Evolutionary conservation across 2,113 vertebrate species (phyloP), one percentile per base, ranked within the genome.

Genomic region (Columba janthina): DNA sequence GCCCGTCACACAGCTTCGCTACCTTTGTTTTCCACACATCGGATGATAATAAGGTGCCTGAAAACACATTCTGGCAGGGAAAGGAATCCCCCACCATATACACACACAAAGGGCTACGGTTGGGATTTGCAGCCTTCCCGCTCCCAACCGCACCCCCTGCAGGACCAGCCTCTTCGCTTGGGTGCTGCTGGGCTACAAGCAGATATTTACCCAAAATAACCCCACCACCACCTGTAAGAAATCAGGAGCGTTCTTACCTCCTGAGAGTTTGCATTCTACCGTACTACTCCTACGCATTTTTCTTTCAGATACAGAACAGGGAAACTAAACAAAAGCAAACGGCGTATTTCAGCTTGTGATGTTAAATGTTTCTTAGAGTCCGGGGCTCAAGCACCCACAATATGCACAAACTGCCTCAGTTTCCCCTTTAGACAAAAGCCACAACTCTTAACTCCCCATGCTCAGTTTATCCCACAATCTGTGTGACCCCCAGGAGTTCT

Each of bases 401-500:
- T 1, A 40, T 0, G 28, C 88, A 79, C n/a, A 65, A 44, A 29
- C 38, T 21, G 77, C 92, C 53, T 85, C 10, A 32, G 40, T 24
- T 56, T 80, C 67, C 85, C 60, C 58, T 66, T 66, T 15, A 51
- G 85, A 91, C 42, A 72, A 66, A 67, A 80, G 53, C 50, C 74
- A 42, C 85, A 73, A 12, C 24, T 69, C 60, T 50, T 11, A 84
- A 57, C 70, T 54, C 67, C 64, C 36, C 21, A 4, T 46, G 81
- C 54, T 77, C 54, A 26, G 60, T 62, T 91, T 31, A 85, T 78
- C 71, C 86, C 38, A 20, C 26, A 44, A 80, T 53, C 42, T 88
- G 79, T 61, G 42, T 32, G 60, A 90, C 79, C 95, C 88, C 83
- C 73, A 26, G 58, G 93, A 92, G 74, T 46, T 62, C 69, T 90